A percentile compares a stretch with the other conserved stretches of the same genome.
Evolutionary conservation across 2,888 invertebrate genomes (phyloP).

Genomic region (Acrocyrtus sp.): DNA sequence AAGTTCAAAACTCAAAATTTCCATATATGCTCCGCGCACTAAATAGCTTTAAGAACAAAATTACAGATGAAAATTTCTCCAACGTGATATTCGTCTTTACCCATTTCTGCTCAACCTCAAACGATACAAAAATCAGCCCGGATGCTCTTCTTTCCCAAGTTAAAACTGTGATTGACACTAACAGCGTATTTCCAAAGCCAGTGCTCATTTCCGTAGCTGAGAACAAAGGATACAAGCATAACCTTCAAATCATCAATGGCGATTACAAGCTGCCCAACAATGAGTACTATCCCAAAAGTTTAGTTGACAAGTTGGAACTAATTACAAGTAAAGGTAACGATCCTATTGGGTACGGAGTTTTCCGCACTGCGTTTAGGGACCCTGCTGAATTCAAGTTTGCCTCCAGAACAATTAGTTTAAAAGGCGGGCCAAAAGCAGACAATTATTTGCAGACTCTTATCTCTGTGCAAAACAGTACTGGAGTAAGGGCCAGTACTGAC

Average conservation of each 20-base stretch:
- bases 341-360: constrained; percentile 27
- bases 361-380: constrained; percentile 27
- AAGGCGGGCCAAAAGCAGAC: too few species aligned
- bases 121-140: constrained; percentile 8
- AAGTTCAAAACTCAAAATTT: constrained; percentile 1
- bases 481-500: too few species aligned
- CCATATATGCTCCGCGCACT: constrained; percentile 26
- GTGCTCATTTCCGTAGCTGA: constrained; percentile 31
- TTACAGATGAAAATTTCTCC: constrained; percentile 38
- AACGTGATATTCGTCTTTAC: constrained; percentile 39
- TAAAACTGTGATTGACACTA: constrained; percentile 23
- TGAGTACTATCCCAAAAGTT: constrained; percentile 34
- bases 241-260: constrained; percentile 29
- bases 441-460: too few species aligned
- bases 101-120: constrained; percentile 27
- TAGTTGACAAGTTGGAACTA: constrained; percentile 26
- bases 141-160: not conserved
- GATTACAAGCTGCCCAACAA: constrained; percentile 37
- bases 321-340: constrained; percentile 17
- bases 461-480: too few species aligned
- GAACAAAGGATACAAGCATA: constrained; percentile 26
- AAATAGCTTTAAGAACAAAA: constrained; percentile 8
- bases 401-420: too few species aligned
- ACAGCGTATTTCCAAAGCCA: constrained; percentile 40
- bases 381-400: too few species aligned